Evolutionary conservation across 2,888 invertebrate genomes (phyloP), one percentile per base, ranked within the genome.

Genomic region (Athrips mouffetella): DNA sequence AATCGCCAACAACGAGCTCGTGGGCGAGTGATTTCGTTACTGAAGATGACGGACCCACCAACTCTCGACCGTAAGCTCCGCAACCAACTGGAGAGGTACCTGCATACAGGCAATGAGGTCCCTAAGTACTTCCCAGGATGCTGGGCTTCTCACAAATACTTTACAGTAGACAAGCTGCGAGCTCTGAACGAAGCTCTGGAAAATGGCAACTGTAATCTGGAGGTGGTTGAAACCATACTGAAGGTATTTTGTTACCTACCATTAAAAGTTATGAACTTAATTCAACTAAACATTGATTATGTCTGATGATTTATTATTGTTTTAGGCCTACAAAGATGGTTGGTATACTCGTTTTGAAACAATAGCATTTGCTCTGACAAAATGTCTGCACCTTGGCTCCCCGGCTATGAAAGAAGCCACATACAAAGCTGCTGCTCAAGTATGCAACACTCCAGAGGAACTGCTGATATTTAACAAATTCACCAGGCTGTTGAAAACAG

Each of bases 381-480:
- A 92, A 62, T 92, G 92, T 63, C 80, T 91, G 1, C 57, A 60
- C 70, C 72, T 72, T 30, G 80, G 81, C 0, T 60, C 72, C 5
- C 56, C 73, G 41, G 59, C 63, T 33, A 78, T 91, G 1, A 90
- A 91, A 57, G 78, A 83, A 49, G 84, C 83, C 2, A 89, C 90
- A 0, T 92, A 92, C 56, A 80, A 81, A 47, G 84, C 80, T 10
- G 78, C 90, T 1, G 60, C 76, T 47, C 82, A 90, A 62, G 78
- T 94, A 27, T 92, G 91, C 63, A 85, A 87, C 52, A 89, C 89
- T 42, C 91, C 94, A 6, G 90, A 92, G 56, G 87, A 92, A 57
- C 81, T 94, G 66, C 89, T 93, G 77, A 76, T 90, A 18, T 93
- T 93, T 58, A 82, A 91, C 47, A 90, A 90, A 63, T 91, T 88